Percentiles rank a stretch among this genome's conserved stretches.
phyloP scores from a whole-genome alignment of 2,888 invertebrate species.

The Cephus nigrinus region DNA sequence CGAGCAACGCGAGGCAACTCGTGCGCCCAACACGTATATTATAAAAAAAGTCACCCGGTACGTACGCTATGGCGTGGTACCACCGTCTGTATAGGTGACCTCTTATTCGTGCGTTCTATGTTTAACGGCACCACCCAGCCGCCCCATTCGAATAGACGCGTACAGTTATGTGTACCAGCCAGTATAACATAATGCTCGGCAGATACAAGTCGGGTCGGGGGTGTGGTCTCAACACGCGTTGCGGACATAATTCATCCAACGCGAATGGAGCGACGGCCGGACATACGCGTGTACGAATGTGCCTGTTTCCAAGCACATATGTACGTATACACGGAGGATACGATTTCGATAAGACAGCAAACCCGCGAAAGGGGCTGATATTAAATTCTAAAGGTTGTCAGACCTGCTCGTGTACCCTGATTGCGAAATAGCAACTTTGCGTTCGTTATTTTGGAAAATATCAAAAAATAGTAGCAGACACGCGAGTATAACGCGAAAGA shows the following conservation, averaged over 20 bases:
- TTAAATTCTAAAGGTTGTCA: too few relatives aligned
- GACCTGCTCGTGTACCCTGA: too few relatives aligned
- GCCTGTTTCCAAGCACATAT: constrained; percentile 37
- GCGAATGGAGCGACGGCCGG: constrained; percentile 35
- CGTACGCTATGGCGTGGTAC: background rate
- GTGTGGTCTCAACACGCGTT: constrained; percentile 58
- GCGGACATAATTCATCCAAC: constrained; percentile 55
- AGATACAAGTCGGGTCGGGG: constrained; percentile 45
- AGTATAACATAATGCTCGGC: constrained; percentile 44
- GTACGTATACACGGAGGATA: background rate
- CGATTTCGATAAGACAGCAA: constrained; percentile 37
- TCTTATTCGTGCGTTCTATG: constrained; percentile 33
- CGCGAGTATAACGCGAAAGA: too few relatives aligned
- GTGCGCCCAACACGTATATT: constrained; percentile 52
- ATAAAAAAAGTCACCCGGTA: constrained; percentile 32
- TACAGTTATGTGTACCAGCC: constrained; percentile 23
- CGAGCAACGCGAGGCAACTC: constrained; percentile 43
- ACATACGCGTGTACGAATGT: constrained; percentile 45
- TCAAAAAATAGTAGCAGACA: too few relatives aligned
- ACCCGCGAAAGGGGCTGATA: too few relatives aligned
- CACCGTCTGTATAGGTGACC: constrained; percentile 3
- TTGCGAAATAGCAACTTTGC: too few relatives aligned
- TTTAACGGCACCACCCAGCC: constrained; percentile 29
- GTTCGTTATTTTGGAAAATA: too few relatives aligned
- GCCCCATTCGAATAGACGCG: constrained; percentile 17